Base-by-base conservation (phyloP, 2,113 vertebrate species). In the Notothenia rossii region DNA sequence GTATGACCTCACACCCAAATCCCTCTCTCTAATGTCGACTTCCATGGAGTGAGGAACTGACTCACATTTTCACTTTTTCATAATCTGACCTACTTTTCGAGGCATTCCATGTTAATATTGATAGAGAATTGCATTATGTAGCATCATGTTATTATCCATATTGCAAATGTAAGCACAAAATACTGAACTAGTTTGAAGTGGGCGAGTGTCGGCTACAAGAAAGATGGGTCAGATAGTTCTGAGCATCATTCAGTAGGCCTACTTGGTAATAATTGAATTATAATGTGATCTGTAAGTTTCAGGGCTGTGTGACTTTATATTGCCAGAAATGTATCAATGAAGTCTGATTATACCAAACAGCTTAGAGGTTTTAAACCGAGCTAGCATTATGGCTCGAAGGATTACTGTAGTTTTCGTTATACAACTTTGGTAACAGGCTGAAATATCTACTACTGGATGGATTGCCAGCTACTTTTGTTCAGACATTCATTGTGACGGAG, bases 61-160 rank as follows among this genome's bases (percentile, higher is more conserved):
- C 50, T 88, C 71, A 18, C 40, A 72, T 67, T 86, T 84, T 82
- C 48, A 75, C 62, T 72, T 79, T 75, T 75, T 70, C 75, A 60
- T 69, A 75, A 74, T 86, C 70, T 71, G 79, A 79, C 75, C 76
- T 73, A 72, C 75, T 89, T 86, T 75, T 61, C 25, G 6, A 36
- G n/a, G 12, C n/a, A 72, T 25, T 78, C 72, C 58, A 61, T 13
- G 7, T 53, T 70, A 72, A 29, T 67, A 70, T 71, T 61, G 64
- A 25, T 43, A 36, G 36, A 50, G 20, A 40, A 43, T 45, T 67
- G 50, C 63, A 76, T 8, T 29, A 29, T 25, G 9, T 45, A 75
- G 22, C 43, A 40, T 45, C 40, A 56, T 5, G 12, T 15, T 18
- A 5, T 40, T 10, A 25, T 48, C 55, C 5, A 5, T 10, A 69